A percentile compares a stretch with the other conserved stretches of the same genome.
phyloP scores from a whole-genome alignment of 2,797 vertebrate genomes.

The Morelia viridis region DNA sequence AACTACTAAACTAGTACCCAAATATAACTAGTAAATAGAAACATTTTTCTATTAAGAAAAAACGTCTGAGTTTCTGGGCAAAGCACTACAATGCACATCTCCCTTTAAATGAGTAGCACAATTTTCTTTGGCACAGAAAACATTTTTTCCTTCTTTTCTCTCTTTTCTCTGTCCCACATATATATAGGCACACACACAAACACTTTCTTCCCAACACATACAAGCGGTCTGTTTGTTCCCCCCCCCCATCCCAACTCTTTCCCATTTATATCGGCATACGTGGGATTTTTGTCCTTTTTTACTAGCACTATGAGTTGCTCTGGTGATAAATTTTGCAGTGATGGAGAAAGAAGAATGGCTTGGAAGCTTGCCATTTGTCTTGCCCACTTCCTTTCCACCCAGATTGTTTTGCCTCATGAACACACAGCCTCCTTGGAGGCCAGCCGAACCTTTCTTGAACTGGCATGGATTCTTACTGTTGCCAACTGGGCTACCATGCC shows the following conservation, averaged over 20 bases:
- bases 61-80: neutral
- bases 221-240: neutral
- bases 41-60: neutral
- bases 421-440: too few species aligned
- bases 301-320: neutral
- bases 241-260: neutral
- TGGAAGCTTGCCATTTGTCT: neutral
- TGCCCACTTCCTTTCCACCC: neutral
- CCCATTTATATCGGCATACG: neutral
- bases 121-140: neutral
- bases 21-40: too few species aligned
- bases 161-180: neutral
- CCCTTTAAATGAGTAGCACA: neutral
- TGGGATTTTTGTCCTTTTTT: neutral
- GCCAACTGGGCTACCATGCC: neutral
- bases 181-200: neutral
- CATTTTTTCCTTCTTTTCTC: neutral
- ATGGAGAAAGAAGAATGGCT: neutral
- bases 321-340: neutral
- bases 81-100: neutral
- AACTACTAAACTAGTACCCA: neutral
- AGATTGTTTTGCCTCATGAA: neutral
- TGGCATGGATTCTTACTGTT: neutral
- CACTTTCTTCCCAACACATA: neutral
- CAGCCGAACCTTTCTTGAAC: neutral